Evolutionary conservation across 2,797 vertebrate species (phyloP), one percentile per base, ranked within the genome.

Genomic region (Sebastes cheni): DNA sequence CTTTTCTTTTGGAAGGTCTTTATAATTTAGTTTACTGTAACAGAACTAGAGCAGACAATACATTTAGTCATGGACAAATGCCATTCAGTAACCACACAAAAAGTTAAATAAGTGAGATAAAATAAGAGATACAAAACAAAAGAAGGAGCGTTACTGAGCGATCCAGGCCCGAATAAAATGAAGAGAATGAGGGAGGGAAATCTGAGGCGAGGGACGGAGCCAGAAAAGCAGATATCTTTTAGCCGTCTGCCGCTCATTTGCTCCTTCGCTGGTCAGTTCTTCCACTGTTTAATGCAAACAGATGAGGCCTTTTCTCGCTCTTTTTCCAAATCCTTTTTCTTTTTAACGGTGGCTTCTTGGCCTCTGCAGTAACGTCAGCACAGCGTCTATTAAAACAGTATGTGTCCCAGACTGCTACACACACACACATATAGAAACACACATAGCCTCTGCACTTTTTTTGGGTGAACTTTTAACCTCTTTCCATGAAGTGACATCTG

Each of bases 391-490:
- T 94, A 93, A 95, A 95, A 92, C 92, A 92, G 88, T 88, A 91
- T 92, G 92, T 90, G 89, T 82, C 85, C 84, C 84, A 81, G 77
- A 80, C 88, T 65, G 67, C 78, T 78, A 86, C 75, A 70, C 61
- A 76, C 62, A 75, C 60, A 72, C 73, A 36, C 39, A 84, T 27
- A 67, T 27, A 67, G 5, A 46, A 42, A 75, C 59, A 79, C 62
- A 79, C 77, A 54, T 22, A 67, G 65, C 74, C 75, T 75, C 72
- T 36, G 76, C 30, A 22, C 71, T 68, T 79, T 52, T 59, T 62
- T 85, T 22, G 10, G 23, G 54, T 93, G 91, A 95, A 95, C 94
- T 94, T 95, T 93, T 93, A 91, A 94, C 94, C 93, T 84, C 67
- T 88, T 89, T 89, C 80, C 68, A 85, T 65, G 50, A 80, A 79